These are phyloP conservation scores for Hiodon alosoides DNA, from an alignment of 2,113 vertebrate genomes.

Conservation along the genomic window DNA sequence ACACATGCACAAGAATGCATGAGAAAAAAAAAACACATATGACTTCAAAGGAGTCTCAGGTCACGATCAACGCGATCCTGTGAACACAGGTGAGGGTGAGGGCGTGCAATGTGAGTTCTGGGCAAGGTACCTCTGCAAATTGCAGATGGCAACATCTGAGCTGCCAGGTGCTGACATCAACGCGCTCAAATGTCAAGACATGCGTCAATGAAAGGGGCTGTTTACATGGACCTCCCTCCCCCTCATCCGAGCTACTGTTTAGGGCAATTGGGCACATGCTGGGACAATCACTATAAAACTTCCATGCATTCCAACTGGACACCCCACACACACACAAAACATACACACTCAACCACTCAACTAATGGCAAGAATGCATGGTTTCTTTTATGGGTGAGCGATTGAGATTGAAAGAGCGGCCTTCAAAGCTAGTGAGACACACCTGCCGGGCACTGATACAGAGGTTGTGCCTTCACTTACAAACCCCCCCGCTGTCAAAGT, in stretches of 20 bases:
- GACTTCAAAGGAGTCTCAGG: too few species aligned
- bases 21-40: too few species aligned
- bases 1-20: too few species aligned
- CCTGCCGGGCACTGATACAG: constrained; percentile 34
- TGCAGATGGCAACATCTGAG: not conserved
- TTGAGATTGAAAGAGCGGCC: constrained; percentile 35
- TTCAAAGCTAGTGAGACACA: constrained; percentile 46
- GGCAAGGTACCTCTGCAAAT: not conserved
- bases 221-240: constrained; percentile 4
- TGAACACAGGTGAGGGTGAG: too few species aligned
- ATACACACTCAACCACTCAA: constrained; percentile 11
- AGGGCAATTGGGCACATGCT: too few species aligned
- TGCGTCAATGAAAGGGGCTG: constrained; percentile 26
- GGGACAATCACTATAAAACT: too few species aligned
- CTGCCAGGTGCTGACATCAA: constrained; percentile 6
- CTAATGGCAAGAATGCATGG: constrained; percentile 29
- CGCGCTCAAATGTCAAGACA: constrained; percentile 30
- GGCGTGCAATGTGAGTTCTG: too few species aligned
- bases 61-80: too few species aligned
- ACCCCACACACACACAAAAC: not conserved
- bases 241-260: too few species aligned
- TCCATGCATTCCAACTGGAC: constrained; percentile 12
- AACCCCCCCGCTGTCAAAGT: not conserved
- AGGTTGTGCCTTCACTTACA: not conserved
- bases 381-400: constrained; percentile 40